Evolutionary conservation across 2,113 vertebrate species (phyloP).

Genomic region (Pygoscelis antarcticus): DNA sequence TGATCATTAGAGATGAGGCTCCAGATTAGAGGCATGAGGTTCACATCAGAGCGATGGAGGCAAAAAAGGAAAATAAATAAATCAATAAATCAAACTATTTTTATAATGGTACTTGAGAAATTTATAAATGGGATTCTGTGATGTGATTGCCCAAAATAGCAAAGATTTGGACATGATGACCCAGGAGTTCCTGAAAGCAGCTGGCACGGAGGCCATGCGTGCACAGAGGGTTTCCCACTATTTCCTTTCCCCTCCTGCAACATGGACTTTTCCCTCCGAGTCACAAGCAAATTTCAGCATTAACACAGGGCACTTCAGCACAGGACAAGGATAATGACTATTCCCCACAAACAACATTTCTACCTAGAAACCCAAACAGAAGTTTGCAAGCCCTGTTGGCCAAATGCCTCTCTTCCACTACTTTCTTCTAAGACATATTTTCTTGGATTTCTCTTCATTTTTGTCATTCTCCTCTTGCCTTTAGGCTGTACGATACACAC

Average conservation of each 20-base stretch:
- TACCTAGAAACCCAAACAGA: not conserved
- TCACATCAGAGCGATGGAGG: not conserved
- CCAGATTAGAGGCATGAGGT: not conserved
- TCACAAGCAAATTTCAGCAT: not conserved
- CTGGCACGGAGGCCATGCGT: not conserved
- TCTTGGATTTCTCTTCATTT: not conserved
- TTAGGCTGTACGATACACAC: not conserved
- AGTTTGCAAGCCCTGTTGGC: not conserved
- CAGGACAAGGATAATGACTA: not conserved
- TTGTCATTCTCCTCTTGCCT: not conserved
- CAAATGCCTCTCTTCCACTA: not conserved
- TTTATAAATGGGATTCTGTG: conserved; percentile 58
- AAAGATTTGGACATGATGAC: conserved; percentile 53
- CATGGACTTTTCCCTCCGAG: not conserved
- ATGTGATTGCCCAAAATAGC: conserved; percentile 49
- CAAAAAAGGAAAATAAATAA: not conserved
- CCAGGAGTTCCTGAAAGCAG: conserved; percentile 47
- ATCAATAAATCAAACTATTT: conserved; percentile 42
- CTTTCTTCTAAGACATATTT: not conserved
- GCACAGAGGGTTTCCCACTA: not conserved
- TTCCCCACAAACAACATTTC: not conserved
- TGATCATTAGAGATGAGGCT: not conserved
- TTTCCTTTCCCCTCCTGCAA: not conserved
- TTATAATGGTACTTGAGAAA: conserved; percentile 47
- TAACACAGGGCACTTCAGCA: not conserved